Conservation (phyloP, 2,888 invertebrate genomes). For the Emmelina monodactyla region DNA sequence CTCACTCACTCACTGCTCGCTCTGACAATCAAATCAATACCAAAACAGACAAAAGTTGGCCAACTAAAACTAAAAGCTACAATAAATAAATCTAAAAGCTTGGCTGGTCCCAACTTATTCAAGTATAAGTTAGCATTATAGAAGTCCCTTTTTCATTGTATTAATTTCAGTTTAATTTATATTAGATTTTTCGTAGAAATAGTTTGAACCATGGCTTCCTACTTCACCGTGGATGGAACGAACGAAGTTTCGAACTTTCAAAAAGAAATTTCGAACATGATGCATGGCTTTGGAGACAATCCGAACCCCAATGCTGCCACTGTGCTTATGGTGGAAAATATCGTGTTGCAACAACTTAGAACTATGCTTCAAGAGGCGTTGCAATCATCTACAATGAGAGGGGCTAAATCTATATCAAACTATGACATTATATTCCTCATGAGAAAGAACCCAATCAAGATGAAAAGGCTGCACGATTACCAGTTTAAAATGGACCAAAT, state of each 20-base stretch:
- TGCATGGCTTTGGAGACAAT: constrained; percentile 94
- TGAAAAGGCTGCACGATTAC: constrained; percentile 79
- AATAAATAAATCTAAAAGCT: too few relatives aligned
- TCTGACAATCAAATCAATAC: too few relatives aligned
- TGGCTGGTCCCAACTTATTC: too few relatives aligned
- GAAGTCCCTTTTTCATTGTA: too few relatives aligned
- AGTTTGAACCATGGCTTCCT: constrained; percentile 36
- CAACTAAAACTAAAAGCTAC: too few relatives aligned
- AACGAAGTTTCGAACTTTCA: constrained; percentile 54
- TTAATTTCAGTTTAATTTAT: too few relatives aligned
- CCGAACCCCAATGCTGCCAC: constrained; percentile 82
- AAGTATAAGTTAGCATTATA: too few relatives aligned
- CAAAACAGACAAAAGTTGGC: too few relatives aligned
- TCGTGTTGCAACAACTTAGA: constrained; percentile 82
- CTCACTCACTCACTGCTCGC: too few relatives aligned
- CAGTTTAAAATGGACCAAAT: constrained; percentile 66
- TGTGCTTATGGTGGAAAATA: constrained; percentile 83
- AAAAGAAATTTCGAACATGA: constrained; percentile 83
- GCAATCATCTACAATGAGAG: constrained; percentile 70
- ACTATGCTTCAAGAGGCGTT: constrained; percentile 79
- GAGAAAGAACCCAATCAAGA: constrained; percentile 80
- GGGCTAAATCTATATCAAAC: constrained; percentile 62
- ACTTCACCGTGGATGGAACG: constrained; percentile 39
- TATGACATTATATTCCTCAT: constrained; percentile 84
- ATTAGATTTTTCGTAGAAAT: too few relatives aligned